Percentiles rank a stretch among this genome's conserved stretches.
Evolutionary conservation across 2,888 invertebrate genomes (phyloP).

Genomic region (Lasioglossum marginatum): DNA sequence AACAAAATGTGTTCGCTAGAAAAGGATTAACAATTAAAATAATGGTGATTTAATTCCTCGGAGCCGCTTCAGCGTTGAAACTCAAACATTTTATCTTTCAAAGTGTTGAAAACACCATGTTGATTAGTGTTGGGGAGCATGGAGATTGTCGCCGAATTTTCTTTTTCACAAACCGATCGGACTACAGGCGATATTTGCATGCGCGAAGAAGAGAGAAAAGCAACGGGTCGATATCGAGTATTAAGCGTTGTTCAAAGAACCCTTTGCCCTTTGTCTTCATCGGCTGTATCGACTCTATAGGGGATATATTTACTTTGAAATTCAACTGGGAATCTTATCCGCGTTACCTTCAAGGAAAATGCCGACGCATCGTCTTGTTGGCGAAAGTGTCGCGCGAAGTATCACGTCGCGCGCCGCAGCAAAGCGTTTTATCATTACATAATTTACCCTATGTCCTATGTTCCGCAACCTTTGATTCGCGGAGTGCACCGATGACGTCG

Average conservation of each 20-base stretch:
- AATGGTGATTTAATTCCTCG: background rate
- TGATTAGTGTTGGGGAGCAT: background rate
- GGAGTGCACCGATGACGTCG: slow-evolving; percentile 15
- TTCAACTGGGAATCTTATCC: slow-evolving; percentile 19
- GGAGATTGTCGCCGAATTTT: background rate
- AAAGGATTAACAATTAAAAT: background rate
- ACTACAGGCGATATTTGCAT: background rate
- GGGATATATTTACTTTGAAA: slow-evolving; percentile 25
- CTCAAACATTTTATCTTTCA: background rate
- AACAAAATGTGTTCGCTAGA: background rate
- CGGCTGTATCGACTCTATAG: background rate
- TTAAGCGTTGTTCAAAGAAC: slow-evolving; percentile 28
- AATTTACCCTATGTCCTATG: slow-evolving; percentile 35
- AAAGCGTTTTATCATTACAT: slow-evolving; percentile 18
- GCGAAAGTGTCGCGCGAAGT: background rate
- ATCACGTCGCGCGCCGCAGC: background rate
- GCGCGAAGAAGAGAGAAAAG: background rate
- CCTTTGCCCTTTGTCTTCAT: slow-evolving; percentile 18
- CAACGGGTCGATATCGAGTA: slow-evolving; percentile 29
- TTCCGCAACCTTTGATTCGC: slow-evolving; percentile 16
- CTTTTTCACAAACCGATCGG: background rate
- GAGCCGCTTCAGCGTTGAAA: background rate
- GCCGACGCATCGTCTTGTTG: background rate
- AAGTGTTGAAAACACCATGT: background rate
- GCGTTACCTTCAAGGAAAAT: background rate